Percentiles rank a stretch among this genome's conserved stretches.
These are phyloP conservation scores for Campoletis sonorensis DNA, from an alignment of 1,140 invertebrate species.

Conservation along the genomic window DNA sequence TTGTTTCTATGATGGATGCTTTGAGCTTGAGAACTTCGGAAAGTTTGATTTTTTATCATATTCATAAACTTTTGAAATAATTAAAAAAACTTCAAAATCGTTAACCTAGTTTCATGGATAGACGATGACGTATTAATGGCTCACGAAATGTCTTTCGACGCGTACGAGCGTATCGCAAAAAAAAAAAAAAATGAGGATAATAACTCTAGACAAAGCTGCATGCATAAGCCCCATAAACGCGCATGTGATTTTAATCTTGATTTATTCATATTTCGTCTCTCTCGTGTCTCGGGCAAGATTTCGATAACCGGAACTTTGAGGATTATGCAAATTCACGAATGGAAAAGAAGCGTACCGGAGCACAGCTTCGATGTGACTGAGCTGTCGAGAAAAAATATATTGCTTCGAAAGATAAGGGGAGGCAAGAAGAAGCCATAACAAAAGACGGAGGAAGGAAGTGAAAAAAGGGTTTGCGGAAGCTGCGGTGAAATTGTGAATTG, in stretches of 20 bases:
- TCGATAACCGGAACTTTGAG: slow-evolving; percentile 24
- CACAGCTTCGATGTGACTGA: slow-evolving; percentile 24
- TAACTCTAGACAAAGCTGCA: neutral
- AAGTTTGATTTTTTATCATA: no score
- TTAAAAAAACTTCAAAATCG: no score
- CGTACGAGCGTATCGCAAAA: no score
- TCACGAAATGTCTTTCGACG: no score
- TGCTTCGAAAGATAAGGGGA: neutral
- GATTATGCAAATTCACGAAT: slow-evolving; percentile 25
- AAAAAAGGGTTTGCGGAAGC: neutral
- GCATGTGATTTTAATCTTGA: slow-evolving; percentile 10
- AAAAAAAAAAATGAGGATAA: neutral
- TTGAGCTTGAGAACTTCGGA: no score
- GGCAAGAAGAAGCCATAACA: neutral
- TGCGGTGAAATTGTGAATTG: neutral
- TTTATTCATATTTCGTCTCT: slow-evolving; percentile 7
- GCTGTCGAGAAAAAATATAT: neutral
- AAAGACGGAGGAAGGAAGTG: slow-evolving; percentile 12
- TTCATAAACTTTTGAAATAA: no score
- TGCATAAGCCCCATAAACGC: slow-evolving; percentile 1
- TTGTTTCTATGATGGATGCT: no score
- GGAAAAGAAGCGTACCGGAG: slow-evolving; percentile 8
- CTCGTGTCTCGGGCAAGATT: slow-evolving; percentile 14
- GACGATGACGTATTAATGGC: no score
- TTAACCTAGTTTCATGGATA: no score